Base-by-base conservation (phyloP, 2,113 vertebrate species). In the Hippoglossus stenolepis region DNA sequence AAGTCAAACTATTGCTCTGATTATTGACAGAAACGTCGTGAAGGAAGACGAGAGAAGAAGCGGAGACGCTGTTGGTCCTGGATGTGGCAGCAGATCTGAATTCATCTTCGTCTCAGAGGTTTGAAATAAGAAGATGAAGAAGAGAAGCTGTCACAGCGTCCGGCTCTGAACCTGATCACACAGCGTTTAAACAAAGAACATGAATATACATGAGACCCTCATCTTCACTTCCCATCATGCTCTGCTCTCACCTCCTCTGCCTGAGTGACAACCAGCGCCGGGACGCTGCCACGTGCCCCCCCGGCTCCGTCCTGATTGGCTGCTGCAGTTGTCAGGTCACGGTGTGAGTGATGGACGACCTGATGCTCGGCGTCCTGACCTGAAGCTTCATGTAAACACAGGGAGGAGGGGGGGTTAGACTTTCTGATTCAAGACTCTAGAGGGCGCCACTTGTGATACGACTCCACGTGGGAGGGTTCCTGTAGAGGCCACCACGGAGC, bases 241-340 rank as follows among this genome's bases (percentile, higher is more conserved):
- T 18, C 82, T 91, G 82, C 83, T 89, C 90, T 87, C 70, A 94
- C 85, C 93, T 93, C 93, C 72, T 86, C 89, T 70, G 80, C 81
- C 85, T 80, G 73, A 72, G 85, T 93, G 81, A 93, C 89, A 65
- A 89, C 77, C 28, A 87, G 87, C 21, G 73, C 83, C 15, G 60
- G 85, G 63, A 77, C 58, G 35, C 65, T 40, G 57, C 79, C 40
- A 43, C 62, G 70, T 24, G 79, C 79, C 73, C 85, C 86, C 80
- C 47, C 35, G 61, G 68, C 61, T 79, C 71, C 78, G 59, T 88
- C 88, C 84, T 60, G 73, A 61, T 53, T 74, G 87, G 61, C 31
- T 57, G 77, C 43, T 38, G 4, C 45, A 28, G 75, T 1, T 1
- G 0, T 40, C 13, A 3, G 56, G 20, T 35, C 53, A 20, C 2